phyloP scores from a whole-genome alignment of 2,888 invertebrate species.

The Drosophila fulvimacula region DNA sequence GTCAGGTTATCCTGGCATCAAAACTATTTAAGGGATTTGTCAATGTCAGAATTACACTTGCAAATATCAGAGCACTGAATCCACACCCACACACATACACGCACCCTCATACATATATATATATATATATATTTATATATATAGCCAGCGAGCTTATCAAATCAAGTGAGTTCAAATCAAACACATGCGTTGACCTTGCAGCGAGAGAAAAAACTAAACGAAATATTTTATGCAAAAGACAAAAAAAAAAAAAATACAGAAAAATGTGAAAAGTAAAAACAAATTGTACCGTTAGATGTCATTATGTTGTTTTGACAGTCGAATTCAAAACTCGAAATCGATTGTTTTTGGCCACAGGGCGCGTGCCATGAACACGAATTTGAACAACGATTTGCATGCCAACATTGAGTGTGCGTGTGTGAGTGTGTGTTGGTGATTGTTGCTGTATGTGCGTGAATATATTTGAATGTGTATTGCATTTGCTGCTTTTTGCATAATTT shows the following conservation, averaged over 20 bases:
- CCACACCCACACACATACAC: constrained; percentile 2
- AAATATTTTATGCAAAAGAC: constrained; percentile 19
- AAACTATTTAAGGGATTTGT: constrained; percentile 35
- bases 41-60: constrained; percentile 45
- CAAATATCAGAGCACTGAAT: constrained; percentile 27
- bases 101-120: background rate
- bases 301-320: constrained; percentile 78
- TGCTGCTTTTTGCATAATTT: constrained; percentile 78
- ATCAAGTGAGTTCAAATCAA: constrained; percentile 51
- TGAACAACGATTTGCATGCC: constrained; percentile 39
- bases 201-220: constrained; percentile 13
- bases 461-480: constrained; percentile 76
- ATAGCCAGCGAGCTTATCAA: constrained; percentile 43
- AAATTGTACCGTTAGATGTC: constrained; percentile 50
- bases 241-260: background rate
- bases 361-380: constrained; percentile 22
- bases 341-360: constrained; percentile 50
- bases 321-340: constrained; percentile 67
- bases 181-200: constrained; percentile 52
- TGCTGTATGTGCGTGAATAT: constrained; percentile 36
- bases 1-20: constrained; percentile 1
- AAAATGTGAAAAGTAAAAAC: constrained; percentile 1
- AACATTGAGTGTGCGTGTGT: constrained; percentile 7
- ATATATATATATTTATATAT: background rate
- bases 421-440: constrained; percentile 9